These are phyloP conservation scores for Sisor rabdophorus DNA, from an alignment of 2,113 vertebrate species.

Conservation along the genomic window DNA sequence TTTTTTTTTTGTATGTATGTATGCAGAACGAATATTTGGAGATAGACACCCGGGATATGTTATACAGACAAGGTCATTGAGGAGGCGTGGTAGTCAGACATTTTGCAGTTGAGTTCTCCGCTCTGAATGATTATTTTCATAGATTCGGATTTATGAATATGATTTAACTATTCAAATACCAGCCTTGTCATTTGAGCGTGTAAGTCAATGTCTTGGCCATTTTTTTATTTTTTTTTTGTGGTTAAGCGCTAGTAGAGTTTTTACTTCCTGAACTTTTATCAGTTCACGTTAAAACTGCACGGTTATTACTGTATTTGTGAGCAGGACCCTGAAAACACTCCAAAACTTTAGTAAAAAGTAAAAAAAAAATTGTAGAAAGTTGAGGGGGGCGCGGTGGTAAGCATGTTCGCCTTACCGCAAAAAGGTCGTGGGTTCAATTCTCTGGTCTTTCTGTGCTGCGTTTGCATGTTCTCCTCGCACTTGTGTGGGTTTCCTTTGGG, in stretches of 20 bases:
- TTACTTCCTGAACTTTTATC: background rate
- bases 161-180: too few relatives aligned
- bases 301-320: too few relatives aligned
- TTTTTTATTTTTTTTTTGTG: background rate
- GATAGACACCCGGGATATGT: background rate
- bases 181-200: background rate
- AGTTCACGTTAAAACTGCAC: background rate
- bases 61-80: background rate
- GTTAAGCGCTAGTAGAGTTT: too few relatives aligned
- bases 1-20: conserved; percentile 51
- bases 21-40: conserved; percentile 15
- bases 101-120: background rate
- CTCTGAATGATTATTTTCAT: conserved; percentile 10
- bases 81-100: background rate
- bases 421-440: too few relatives aligned
- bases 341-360: background rate
- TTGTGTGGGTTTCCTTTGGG: too few relatives aligned
- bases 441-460: too few relatives aligned
- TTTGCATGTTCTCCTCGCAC: too few relatives aligned
- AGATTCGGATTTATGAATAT: background rate
- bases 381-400: too few relatives aligned
- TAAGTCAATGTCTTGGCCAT: background rate
- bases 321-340: background rate
- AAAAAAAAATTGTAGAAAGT: too few relatives aligned
- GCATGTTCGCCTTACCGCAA: too few relatives aligned